These are phyloP conservation scores for Leptinotarsa tumamoca DNA, from an alignment of 2,888 invertebrate genomes.

Conservation along the genomic window DNA sequence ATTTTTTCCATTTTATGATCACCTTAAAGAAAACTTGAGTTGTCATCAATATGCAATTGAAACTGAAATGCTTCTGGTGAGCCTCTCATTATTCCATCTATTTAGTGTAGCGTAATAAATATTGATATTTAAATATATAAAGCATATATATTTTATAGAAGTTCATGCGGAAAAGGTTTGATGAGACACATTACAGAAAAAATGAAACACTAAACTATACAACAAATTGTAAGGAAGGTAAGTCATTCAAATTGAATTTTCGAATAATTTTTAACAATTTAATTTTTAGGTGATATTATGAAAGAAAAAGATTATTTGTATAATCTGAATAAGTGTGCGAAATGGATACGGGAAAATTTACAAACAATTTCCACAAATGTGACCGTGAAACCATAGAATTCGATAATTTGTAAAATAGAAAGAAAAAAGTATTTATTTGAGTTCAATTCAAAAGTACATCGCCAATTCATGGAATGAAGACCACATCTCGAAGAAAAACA, in stretches of 20 bases:
- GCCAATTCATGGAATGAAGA: too few relatives aligned
- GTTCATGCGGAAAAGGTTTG: constrained; percentile 20
- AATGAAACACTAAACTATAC: background rate
- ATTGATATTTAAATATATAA: too few relatives aligned
- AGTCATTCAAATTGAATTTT: background rate
- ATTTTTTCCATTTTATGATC: constrained; percentile 31
- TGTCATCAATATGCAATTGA: constrained; percentile 29
- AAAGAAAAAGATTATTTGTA: constrained; percentile 10
- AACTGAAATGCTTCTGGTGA: constrained; percentile 33
- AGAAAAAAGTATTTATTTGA: too few relatives aligned
- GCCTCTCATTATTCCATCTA: background rate
- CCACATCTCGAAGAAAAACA: too few relatives aligned
- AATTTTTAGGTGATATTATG: constrained; percentile 24
- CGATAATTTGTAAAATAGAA: too few relatives aligned
- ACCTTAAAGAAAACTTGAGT: constrained; percentile 31
- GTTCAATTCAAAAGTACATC: too few relatives aligned
- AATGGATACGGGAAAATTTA: constrained; percentile 31
- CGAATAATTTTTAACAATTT: background rate
- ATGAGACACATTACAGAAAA: constrained; percentile 20
- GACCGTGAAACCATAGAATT: background rate
- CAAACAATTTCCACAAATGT: constrained; percentile 20
- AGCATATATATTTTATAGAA: constrained; percentile 18
- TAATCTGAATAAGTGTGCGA: constrained; percentile 25
- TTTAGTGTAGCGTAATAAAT: background rate
- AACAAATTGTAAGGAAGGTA: background rate